Base-by-base conservation (phyloP, 2,888 invertebrate species). In the Hypolimnas misippus region DNA sequence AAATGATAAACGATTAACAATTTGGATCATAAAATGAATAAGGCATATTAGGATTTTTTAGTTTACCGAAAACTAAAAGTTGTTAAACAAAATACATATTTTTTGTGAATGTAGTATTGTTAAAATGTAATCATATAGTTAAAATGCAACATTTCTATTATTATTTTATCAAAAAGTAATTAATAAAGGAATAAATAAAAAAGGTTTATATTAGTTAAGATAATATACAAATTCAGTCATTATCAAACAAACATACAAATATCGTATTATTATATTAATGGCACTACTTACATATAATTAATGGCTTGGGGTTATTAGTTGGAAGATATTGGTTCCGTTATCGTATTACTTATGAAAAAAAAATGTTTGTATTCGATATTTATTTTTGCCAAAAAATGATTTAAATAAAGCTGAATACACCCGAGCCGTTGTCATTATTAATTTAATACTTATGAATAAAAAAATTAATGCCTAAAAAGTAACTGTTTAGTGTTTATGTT, bases 221-320 rank as follows among this genome's bases (percentile, higher is more conserved):
- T 55, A n/a, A n/a, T n/a, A n/a, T n/a, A n/a, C 8, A 55, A 44
- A 57, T 46, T 59, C 57, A 62, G 54, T 63, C 62, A 63, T 51
- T 57, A 38, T 29, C 50, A 56, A 35, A 60, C 55, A 60, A 60
- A 44, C 53, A 55, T 14, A 52, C 44, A 16, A 29, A 42, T 53
- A 55, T 25, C 33, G 40, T 51, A 49, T 53, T 49, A 57, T 25
- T 42, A 54, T 51, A 49, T 53, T 50, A 58, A 66, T 66, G 65
- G 63, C 66, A 65, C 63, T 61, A 60, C 44, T 56, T 63, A 49
- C 19, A 51, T 46, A 60, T 60, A 65, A 68, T 63, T 57, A 64
- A 63, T 68, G 61, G 65, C 62, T 71, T 72, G 69, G 72, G 73
- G 74, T 70, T 68, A 59, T 64, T 54, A 55, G 21, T 51, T 71